Evolutionary conservation across 2,113 vertebrate species (phyloP).

Genomic region (Uria aalge): DNA sequence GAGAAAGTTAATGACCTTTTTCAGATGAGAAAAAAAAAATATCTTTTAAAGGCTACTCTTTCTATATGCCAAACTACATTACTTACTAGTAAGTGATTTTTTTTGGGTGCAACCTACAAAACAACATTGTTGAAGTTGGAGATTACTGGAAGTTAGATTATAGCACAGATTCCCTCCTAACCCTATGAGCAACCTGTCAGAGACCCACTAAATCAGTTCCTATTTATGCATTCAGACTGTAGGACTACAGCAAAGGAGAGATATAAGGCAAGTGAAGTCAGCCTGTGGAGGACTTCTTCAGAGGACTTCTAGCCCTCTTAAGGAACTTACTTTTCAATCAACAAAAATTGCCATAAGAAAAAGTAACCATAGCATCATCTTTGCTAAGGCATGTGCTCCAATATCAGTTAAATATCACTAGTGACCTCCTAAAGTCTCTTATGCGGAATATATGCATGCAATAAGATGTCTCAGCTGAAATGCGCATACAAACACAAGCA

Average conservation of each 20-base stretch:
- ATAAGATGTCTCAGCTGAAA: not conserved
- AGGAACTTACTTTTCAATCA: not conserved
- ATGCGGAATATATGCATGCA: not conserved
- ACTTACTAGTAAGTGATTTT: not conserved
- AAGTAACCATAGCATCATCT: not conserved
- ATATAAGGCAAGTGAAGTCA: not conserved
- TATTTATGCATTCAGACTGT: not conserved
- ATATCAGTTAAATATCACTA: not conserved
- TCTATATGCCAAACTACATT: not conserved
- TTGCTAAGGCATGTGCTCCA: not conserved
- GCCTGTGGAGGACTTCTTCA: not conserved
- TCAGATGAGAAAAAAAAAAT: not conserved
- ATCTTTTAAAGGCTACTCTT: not conserved
- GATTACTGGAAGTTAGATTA: not conserved
- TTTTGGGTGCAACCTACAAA: not conserved
- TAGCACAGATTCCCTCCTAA: not conserved
- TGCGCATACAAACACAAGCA: not conserved
- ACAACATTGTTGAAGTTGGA: not conserved
- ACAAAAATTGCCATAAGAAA: not conserved
- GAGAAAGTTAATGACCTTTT: not conserved
- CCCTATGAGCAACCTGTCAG: not conserved
- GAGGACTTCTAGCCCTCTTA: not conserved
- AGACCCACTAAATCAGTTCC: not conserved
- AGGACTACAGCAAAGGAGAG: not conserved
- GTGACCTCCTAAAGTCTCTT: not conserved